Conservation (phyloP, 2,888 invertebrate species). For the Caenorhabditis wallacei region DNA sequence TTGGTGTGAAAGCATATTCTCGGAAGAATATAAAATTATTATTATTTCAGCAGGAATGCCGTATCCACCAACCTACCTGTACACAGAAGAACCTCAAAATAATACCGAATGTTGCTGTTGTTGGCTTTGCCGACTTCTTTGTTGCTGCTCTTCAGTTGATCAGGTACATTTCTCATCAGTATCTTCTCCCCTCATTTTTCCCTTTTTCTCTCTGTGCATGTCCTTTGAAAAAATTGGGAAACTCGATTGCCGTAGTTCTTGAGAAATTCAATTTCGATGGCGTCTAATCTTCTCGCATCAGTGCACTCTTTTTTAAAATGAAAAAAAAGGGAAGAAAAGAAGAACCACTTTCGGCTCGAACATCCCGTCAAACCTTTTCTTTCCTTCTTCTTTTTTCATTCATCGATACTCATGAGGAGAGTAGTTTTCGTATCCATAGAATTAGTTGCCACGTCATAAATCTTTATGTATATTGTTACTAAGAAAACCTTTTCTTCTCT, state of each 20-base stretch:
- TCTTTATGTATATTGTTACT: constrained; percentile 40
- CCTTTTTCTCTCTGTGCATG: constrained; percentile 8
- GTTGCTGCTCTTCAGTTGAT: constrained; percentile 47
- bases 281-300: constrained; percentile 59
- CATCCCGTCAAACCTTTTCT: constrained; percentile 44
- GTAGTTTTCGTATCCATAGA: constrained; percentile 24
- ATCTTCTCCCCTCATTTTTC: constrained; percentile 1
- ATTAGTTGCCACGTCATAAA: constrained; percentile 51
- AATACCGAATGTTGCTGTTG: constrained; percentile 51
- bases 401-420: neutral
- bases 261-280: constrained; percentile 60
- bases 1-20: constrained; percentile 37
- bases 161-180: constrained; percentile 24
- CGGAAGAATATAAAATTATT: neutral
- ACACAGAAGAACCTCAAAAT: constrained; percentile 39
- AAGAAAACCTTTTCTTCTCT: neutral
- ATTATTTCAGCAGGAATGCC: constrained; percentile 32
- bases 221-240: constrained; percentile 47
- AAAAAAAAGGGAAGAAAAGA: constrained; percentile 18
- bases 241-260: constrained; percentile 64
- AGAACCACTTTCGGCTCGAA: constrained; percentile 39
- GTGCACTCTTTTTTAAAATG: constrained; percentile 40
- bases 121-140: constrained; percentile 52
- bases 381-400: constrained; percentile 18
- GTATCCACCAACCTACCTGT: constrained; percentile 41